Base-by-base conservation (phyloP, 1,140 invertebrate genomes). In the Drosophila serrata region DNA sequence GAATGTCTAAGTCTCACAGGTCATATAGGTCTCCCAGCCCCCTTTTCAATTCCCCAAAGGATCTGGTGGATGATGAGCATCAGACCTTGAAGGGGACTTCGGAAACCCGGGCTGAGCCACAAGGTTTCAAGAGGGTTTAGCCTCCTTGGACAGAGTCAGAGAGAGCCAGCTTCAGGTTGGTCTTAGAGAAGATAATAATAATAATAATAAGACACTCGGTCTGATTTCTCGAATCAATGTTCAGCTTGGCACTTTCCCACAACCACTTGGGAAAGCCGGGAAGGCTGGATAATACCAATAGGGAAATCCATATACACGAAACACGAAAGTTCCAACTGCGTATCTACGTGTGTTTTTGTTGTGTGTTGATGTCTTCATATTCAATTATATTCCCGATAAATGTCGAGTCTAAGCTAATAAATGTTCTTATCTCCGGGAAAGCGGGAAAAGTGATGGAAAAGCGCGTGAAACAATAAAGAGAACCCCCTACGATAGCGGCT, bases 1-100 rank as follows among this genome's bases (percentile, higher is more conserved):
- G 4, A 84, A 79, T 31, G 85, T 90, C 27, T 90, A 90, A 59
- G 48, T 11, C 24, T 51, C 4, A 12, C 9, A 2, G 17, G 4
- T 43, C n/a, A n/a, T n/a, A n/a, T n/a, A n/a, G n/a, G n/a, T n/a
- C n/a, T n/a, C 27, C 11, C 42, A 57, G 22, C 11, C 24, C 33
- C 55, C 15, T n/a, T 48, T 19, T 5, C 15, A 4, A 9, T 27
- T 11, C 5, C 24, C n/a, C 27, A 0, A 7, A 6, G 24, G 2
- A n/a, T 12, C 5, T 29, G 24, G 15, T 12, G n/a, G n/a, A 7
- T 17, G 6, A 1, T n/a, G 17, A 17, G 1, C 40, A 43, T 11
- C 11, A 45, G 24, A 11, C 9, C 8, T 4, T 12, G 2, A 24
- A 12, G 15, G 29, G 9, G 15, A 24, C 4, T 15, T 4, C 8